These are phyloP conservation scores for Bubo bubo DNA, from an alignment of 2,113 vertebrate genomes.

Conservation along the genomic window DNA sequence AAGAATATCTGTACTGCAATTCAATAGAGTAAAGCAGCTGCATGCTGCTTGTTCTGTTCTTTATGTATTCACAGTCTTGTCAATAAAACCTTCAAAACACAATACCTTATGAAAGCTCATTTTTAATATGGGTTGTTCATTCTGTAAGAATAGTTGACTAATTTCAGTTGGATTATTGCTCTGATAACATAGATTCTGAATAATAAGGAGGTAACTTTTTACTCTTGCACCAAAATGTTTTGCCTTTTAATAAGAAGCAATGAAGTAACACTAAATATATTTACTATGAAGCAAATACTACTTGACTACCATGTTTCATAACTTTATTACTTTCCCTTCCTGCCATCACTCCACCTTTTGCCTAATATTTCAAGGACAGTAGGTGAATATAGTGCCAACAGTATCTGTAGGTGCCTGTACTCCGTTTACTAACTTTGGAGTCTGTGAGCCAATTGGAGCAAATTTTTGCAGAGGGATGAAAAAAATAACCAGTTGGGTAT, in stretches of 20 bases:
- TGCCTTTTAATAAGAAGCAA: not conserved
- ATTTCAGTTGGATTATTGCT: not conserved
- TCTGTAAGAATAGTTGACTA: not conserved
- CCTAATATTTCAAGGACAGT: not conserved
- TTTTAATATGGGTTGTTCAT: not conserved
- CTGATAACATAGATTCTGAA: not conserved
- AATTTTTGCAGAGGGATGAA: not conserved
- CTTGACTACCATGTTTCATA: not conserved
- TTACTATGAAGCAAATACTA: not conserved
- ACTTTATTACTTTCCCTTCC: not conserved
- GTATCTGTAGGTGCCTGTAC: not conserved
- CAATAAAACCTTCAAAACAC: not conserved
- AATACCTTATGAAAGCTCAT: not conserved
- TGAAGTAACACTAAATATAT: not conserved
- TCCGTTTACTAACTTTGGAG: not conserved
- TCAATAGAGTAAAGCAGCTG: not conserved
- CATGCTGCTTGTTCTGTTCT: not conserved
- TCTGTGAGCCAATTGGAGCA: not conserved
- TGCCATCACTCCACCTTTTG: not conserved
- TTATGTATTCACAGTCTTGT: not conserved
- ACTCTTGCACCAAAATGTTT: not conserved
- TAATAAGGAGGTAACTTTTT: not conserved
- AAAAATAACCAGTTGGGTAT: not conserved
- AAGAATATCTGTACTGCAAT: not conserved
- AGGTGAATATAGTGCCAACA: not conserved